Conservation (phyloP, 35 echinoderm and acorn worm genomes). For the Anneissia japonica region DNA sequence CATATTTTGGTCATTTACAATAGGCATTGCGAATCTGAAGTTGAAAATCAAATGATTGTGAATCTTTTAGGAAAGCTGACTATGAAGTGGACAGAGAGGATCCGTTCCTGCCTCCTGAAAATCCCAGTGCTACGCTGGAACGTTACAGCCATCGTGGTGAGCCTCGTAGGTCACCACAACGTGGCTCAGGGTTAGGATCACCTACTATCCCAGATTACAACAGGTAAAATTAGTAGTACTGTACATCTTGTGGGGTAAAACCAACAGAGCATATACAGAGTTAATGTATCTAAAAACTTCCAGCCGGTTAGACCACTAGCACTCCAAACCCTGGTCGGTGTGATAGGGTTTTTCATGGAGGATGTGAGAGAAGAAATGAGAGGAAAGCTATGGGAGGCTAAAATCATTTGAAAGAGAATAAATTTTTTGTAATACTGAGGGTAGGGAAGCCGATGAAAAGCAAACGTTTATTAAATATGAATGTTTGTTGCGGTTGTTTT, state of each 20-base stretch:
- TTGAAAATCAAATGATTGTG: no score
- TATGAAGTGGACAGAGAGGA: constrained; percentile 58
- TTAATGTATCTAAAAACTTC: no score
- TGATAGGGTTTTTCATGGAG: no score
- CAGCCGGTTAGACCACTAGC: no score
- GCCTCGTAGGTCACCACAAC: background rate
- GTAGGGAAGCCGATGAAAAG: background rate
- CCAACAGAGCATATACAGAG: no score
- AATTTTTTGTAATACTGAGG: background rate
- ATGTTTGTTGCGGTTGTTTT: background rate
- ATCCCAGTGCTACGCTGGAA: constrained; percentile 34
- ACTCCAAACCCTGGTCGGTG: no score
- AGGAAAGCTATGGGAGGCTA: no score
- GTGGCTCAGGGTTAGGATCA: background rate
- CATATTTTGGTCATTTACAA: no score
- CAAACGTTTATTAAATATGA: constrained; percentile 7
- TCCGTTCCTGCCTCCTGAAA: constrained; percentile 44
- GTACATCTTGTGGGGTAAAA: no score
- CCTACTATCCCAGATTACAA: constrained; percentile 17
- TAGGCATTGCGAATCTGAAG: no score
- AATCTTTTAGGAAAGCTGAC: constrained; percentile 20
- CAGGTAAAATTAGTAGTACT: constrained; percentile 16
- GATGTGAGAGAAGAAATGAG: no score
- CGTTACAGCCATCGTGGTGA: constrained; percentile 29
- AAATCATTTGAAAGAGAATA: background rate